phyloP scores from a whole-genome alignment of 1,140 invertebrate genomes.

The Vanessa tameamea region DNA sequence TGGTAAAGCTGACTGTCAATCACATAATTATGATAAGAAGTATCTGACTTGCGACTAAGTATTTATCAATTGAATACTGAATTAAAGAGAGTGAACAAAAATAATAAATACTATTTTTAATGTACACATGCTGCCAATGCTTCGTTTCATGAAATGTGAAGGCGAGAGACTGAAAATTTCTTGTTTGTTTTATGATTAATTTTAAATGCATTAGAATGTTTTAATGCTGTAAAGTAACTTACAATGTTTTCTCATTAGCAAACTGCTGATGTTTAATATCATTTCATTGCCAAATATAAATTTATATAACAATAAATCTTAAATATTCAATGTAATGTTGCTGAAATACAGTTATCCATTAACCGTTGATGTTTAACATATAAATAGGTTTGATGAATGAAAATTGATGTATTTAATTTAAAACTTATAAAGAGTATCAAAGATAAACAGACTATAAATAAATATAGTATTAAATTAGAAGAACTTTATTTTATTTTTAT shows the following conservation, averaged over 20 bases:
- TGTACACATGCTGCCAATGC: not conserved
- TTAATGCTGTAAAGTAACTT: constrained; percentile 19
- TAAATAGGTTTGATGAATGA: too few relatives aligned
- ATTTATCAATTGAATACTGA: not conserved
- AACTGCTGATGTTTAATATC: not conserved
- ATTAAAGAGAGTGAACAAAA: not conserved
- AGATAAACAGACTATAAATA: too few relatives aligned
- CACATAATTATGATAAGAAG: not conserved
- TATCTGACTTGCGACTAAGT: not conserved
- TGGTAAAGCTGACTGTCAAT: not conserved
- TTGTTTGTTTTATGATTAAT: constrained; percentile 12
- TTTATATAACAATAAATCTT: constrained; percentile 7
- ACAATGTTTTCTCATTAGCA: constrained; percentile 16
- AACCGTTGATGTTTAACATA: not conserved
- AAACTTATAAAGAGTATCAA: too few relatives aligned
- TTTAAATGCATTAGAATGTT: constrained; percentile 13
- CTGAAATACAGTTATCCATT: not conserved
- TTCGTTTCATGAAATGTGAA: constrained; percentile 1
- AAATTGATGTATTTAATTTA: too few relatives aligned
- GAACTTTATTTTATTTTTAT: too few relatives aligned
- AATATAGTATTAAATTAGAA: too few relatives aligned
- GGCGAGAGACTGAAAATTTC: constrained; percentile 10
- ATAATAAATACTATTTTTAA: not conserved
- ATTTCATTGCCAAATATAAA: constrained; percentile 12
- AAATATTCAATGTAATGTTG: not conserved